Conservation (phyloP, 2,888 invertebrate genomes). For the Pycnomerus fuliginosus region DNA sequence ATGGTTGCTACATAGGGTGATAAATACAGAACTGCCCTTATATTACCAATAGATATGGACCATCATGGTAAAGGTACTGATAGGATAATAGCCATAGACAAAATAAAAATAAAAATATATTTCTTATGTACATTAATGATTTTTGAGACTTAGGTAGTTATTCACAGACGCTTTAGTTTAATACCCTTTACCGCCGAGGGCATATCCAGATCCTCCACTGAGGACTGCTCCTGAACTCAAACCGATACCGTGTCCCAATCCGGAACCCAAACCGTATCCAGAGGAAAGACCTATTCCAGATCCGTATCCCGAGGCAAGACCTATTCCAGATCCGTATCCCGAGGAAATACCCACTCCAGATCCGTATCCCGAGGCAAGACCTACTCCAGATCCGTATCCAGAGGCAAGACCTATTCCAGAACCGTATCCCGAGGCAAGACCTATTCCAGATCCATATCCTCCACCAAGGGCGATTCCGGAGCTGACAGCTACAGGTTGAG, state of each 20-base stretch:
- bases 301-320: neutral
- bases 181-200: constrained; percentile 11
- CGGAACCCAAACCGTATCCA: constrained; percentile 7
- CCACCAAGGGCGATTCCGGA: constrained; percentile 20
- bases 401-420: constrained; percentile 11
- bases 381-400: constrained; percentile 2
- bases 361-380: constrained; percentile 3
- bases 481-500: constrained; percentile 29
- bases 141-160: constrained; percentile 17
- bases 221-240: constrained; percentile 21
- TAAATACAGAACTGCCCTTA: too few species aligned
- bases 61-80: too few species aligned
- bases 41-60: too few species aligned
- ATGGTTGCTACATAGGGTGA: too few species aligned
- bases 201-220: constrained; percentile 10
- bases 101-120: too few species aligned
- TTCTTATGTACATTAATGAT: constrained; percentile 15
- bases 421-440: constrained; percentile 7
- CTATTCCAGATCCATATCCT: constrained; percentile 3
- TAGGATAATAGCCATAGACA: too few species aligned
- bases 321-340: neutral
- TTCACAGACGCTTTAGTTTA: constrained; percentile 17
- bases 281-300: neutral
- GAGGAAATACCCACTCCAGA: too few species aligned
- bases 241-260: constrained; percentile 27